phyloP scores from a whole-genome alignment of 2,797 vertebrate species.

The Garrulus glandarius region DNA sequence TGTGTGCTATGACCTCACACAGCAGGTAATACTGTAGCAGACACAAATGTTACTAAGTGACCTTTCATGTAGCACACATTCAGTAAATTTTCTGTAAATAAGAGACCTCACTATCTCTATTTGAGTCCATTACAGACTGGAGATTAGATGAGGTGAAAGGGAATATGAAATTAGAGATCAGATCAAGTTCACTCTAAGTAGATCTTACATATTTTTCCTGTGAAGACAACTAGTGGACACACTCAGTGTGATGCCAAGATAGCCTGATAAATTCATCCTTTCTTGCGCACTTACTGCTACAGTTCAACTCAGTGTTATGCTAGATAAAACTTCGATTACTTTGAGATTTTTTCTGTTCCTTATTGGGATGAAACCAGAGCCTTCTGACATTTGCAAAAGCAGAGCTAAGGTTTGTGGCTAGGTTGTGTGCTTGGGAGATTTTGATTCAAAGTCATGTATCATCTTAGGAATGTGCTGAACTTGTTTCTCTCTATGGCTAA shows the following conservation, averaged over 20 bases:
- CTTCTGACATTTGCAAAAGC: not conserved
- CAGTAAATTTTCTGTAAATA: not conserved
- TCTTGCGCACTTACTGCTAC: not conserved
- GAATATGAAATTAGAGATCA: not conserved
- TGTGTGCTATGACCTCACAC: not conserved
- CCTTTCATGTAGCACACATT: not conserved
- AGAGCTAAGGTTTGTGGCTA: not conserved
- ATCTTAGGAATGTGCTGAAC: not conserved
- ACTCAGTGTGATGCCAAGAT: not conserved
- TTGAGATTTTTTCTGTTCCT: not conserved
- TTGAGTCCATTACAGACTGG: not conserved
- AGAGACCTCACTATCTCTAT: accelerated
- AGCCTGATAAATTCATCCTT: not conserved
- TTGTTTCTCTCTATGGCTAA: not conserved
- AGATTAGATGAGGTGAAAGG: not conserved
- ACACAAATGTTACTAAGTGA: not conserved
- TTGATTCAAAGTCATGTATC: not conserved
- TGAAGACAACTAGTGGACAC: not conserved
- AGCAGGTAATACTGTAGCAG: not conserved
- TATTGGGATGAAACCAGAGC: not conserved
- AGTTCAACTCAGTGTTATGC: not conserved
- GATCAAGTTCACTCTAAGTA: not conserved
- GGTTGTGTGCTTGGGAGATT: not conserved
- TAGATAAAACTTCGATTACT: not conserved
- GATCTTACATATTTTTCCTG: not conserved